These are phyloP conservation scores for Acanthosepion esculentum DNA, from an alignment of 2,888 invertebrate species.

Conservation along the genomic window DNA sequence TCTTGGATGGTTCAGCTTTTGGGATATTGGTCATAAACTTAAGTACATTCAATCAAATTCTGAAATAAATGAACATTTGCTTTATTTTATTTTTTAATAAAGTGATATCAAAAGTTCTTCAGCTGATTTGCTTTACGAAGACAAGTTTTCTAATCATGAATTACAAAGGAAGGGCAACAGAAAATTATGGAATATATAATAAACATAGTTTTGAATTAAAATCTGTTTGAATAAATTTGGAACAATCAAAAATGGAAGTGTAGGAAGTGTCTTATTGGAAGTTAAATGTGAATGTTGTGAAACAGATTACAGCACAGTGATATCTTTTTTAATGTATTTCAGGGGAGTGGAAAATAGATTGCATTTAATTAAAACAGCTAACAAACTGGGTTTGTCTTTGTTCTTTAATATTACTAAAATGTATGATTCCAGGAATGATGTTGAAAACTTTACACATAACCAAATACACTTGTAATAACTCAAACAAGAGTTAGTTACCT, in stretches of 20 bases:
- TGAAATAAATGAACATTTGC: neutral
- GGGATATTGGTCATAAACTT: neutral
- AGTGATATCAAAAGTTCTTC: slow-evolving; percentile 12
- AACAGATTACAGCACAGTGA: no score
- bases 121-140: neutral
- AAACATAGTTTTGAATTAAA: neutral
- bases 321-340: no score
- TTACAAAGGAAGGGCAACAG: no score
- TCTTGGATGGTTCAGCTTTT: neutral
- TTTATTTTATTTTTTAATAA: neutral
- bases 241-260: neutral
- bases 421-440: no score
- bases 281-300: neutral
- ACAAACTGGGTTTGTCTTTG: no score
- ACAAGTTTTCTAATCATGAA: neutral
- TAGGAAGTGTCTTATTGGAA: neutral
- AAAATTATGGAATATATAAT: neutral
- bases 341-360: no score
- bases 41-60: neutral
- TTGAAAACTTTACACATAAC: no score
- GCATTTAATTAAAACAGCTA: no score
- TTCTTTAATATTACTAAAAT: no score
- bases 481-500: neutral
- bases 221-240: neutral
- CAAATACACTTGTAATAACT: no score